Percentiles rank a stretch among this genome's conserved stretches.
These are phyloP conservation scores for Ypsolopha sequella DNA, from an alignment of 2,888 invertebrate species.

Conservation along the genomic window DNA sequence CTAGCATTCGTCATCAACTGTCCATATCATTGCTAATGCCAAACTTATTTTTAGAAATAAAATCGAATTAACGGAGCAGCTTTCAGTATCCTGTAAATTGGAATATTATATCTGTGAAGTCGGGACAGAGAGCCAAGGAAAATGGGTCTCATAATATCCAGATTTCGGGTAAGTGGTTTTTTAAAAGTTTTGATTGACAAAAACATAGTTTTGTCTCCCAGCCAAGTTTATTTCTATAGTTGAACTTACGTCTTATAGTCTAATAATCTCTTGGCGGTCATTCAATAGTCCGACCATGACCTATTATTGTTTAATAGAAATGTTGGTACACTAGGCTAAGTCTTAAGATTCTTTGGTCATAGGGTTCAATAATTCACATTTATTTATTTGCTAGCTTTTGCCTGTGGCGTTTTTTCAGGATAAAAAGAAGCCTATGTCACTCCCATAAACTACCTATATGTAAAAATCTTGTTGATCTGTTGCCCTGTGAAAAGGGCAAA, in stretches of 20 bases:
- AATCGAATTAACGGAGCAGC: constrained; percentile 30
- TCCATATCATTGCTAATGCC: constrained; percentile 29
- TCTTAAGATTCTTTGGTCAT: background rate
- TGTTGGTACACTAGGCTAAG: background rate
- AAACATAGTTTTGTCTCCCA: constrained; percentile 29
- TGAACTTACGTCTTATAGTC: constrained; percentile 21
- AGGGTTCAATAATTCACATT: background rate
- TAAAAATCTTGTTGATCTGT: no score
- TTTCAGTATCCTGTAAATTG: constrained; percentile 21
- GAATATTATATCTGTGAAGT: constrained; percentile 12
- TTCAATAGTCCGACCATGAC: constrained; percentile 49
- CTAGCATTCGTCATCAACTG: constrained; percentile 33
- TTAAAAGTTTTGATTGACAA: constrained; percentile 11
- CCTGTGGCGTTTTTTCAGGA: no score
- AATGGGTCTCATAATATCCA: constrained; percentile 77
- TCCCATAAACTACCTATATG: no score
- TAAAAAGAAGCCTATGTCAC: no score
- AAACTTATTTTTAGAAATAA: constrained; percentile 51
- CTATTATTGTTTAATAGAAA: constrained; percentile 15
- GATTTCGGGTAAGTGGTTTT: constrained; percentile 75
- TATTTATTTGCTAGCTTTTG: background rate
- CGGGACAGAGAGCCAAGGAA: constrained; percentile 21
- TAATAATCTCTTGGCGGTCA: constrained; percentile 48
- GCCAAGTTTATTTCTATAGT: constrained; percentile 57
- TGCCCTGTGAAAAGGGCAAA: no score